phyloP scores from a whole-genome alignment of 2,113 vertebrate genomes.

The Siniperca chuatsi region DNA sequence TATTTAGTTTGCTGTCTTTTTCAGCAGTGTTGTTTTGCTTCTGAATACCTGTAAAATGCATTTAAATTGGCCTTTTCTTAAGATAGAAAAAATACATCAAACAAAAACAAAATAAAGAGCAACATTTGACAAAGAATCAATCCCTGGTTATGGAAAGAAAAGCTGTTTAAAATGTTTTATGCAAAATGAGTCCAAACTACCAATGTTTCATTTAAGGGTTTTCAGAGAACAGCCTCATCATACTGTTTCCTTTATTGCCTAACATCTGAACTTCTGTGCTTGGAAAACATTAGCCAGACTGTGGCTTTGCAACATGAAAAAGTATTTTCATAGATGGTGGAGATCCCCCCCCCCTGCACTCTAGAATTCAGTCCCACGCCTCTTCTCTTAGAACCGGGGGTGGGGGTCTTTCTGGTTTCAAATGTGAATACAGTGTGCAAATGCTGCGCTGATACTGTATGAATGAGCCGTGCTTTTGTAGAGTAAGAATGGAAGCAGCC shows the following conservation, averaged over 20 bases:
- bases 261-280: slow-evolving; percentile 54
- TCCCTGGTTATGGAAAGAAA: slow-evolving; percentile 13
- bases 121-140: too few species aligned
- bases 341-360: slow-evolving; percentile 65
- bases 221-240: slow-evolving; percentile 35
- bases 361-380: slow-evolving; percentile 55
- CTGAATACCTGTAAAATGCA: too few species aligned
- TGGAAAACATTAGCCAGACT: slow-evolving; percentile 71
- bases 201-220: slow-evolving; percentile 13
- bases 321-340: slow-evolving; percentile 47
- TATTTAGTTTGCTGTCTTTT: too few species aligned
- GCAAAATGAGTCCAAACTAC: slow-evolving; percentile 47
- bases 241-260: slow-evolving; percentile 59
- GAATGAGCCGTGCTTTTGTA: slow-evolving; percentile 38
- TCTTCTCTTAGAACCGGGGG: slow-evolving; percentile 39
- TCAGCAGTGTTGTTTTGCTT: too few species aligned
- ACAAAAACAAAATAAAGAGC: too few species aligned
- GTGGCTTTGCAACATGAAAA: slow-evolving; percentile 48
- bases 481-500: slow-evolving; percentile 29
- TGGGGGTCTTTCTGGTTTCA: slow-evolving; percentile 74
- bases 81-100: too few species aligned
- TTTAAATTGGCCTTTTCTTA: too few species aligned
- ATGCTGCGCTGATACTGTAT: not conserved
- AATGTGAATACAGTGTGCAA: slow-evolving; percentile 28
- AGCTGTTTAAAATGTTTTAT: not conserved